Evolutionary conservation across 1,140 invertebrate genomes (phyloP), one percentile per base, ranked within the genome.

Genomic region (Drosophila yakuba): DNA sequence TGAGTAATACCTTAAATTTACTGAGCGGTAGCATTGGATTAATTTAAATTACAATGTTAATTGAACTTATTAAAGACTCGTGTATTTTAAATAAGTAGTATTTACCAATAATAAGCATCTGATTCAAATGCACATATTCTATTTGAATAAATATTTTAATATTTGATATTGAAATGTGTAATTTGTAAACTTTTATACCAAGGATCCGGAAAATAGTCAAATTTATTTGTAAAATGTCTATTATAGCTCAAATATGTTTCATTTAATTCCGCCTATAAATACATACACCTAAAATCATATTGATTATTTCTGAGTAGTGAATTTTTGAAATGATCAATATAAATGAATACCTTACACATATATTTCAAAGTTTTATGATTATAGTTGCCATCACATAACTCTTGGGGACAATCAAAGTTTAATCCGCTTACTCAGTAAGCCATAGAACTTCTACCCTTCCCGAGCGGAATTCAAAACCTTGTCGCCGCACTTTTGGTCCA

Each of bases 361-460:
- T 15, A 14, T 25, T 11, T 17, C 23, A 17, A 25, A 44, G 25
- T 17, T 48, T 57, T 48, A 39, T 56, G 11, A 36, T 12, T 48
- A 32, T 54, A 56, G 35, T 68, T 47, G 32, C 10, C 20, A 35
- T 57, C 23, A 14, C 67, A 69, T 36, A 68, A 48, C 43, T 68
- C 32, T 68, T 32, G 6, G 32, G n/a, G 32, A 71, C 50, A 68
- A 56, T 68, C 50, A 48, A 54, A 47, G 11, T 50, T 50, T 71
- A 71, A 71, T 57, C 67, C 50, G 67, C 57, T 68, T 68, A 57
- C 15, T 10, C 43, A 11, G 43, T 55, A 48, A 68, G 20, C 64
- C 47, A 32, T 0, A 20, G 14, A 68, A 68, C 47, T 68, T 41
- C 63, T 57, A 41, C n/a, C 32, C 36, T 8, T 23, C 14, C 14